Evolutionary conservation across 2,797 vertebrate genomes (phyloP), one percentile per base, ranked within the genome.

Genomic region (Acanthornis magna): DNA sequence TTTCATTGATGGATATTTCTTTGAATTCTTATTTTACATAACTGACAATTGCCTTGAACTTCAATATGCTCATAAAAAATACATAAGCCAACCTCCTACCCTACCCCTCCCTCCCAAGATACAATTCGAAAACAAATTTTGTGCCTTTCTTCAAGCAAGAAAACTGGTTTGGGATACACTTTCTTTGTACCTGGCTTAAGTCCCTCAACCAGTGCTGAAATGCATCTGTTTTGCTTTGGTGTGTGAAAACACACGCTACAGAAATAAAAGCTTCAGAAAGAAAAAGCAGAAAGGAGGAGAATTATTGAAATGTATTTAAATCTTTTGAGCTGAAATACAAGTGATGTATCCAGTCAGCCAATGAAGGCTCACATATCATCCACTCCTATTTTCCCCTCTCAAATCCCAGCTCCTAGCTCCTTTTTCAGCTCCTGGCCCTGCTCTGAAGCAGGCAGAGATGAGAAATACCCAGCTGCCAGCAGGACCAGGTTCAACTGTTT

Each of bases 401-500:
- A 26, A 47, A 55, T 58, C n/a, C n/a, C 47, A 85, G 32, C 43
- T 89, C 38, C 36, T 54, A 45, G 38, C 18, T 68, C 43, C 58
- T 67, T 74, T 83, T 58, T 15, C 45, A 63, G 42, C 19, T 84
- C 38, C 23, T 11, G 0, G 3, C 15, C 13, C 40, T 1, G 0
- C 45, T 81, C 50, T 0, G 0, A 78, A 79, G 40, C 36, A 45
- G 51, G 48, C 48, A 66, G 48, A 73, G n/a, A 48, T 40, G 30
- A 5, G 1, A 62, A 87, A 61, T 0, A 0, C 11, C 12, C 42
- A 32, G 30, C 17, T 4, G 4, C 18, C 0, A 0, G n/a, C 42
- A 84, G 45, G 22, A 70, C 17, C 2, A 2, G 15, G 6, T 57
- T 38, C 66, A 74, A 17, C 14, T 19, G 0, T 21, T 62, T 80